phyloP scores from a whole-genome alignment of 2,888 invertebrate genomes.

The Coenonympha glycerion region DNA sequence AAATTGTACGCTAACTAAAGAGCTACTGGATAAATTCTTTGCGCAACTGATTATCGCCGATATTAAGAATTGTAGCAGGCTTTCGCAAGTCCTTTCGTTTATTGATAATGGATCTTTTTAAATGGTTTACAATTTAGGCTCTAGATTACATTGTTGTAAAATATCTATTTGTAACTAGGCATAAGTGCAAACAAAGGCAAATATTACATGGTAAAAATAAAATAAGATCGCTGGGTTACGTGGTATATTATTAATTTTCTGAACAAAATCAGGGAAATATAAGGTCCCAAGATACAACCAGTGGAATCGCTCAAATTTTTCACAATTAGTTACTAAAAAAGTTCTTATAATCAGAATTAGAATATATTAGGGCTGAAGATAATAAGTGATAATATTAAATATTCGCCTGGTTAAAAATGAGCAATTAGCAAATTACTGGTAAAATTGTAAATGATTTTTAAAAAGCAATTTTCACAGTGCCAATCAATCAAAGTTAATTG shows the following conservation, averaged over 20 bases:
- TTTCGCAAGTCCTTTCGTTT: constrained; percentile 34
- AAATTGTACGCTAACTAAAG: constrained; percentile 39
- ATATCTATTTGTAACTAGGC: background rate
- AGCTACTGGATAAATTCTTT: constrained; percentile 51
- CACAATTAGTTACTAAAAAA: constrained; percentile 6
- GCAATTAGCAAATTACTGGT: no score
- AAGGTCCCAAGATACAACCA: background rate
- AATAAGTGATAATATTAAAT: no score
- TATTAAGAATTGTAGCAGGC: constrained; percentile 34
- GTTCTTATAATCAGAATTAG: no score
- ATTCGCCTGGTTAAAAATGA: no score
- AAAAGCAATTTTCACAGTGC: no score
- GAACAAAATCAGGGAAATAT: background rate
- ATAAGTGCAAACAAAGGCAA: background rate
- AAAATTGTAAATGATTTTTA: no score
- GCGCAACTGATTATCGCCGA: constrained; percentile 43
- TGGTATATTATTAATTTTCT: background rate
- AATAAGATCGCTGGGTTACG: background rate
- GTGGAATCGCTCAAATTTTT: background rate
- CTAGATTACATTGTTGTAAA: constrained; percentile 3
- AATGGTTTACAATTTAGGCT: constrained; percentile 6
- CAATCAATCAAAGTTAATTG: no score
- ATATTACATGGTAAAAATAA: background rate
- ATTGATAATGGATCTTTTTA: constrained; percentile 30
- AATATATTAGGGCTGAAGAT: no score